Percentiles rank a stretch among this genome's conserved stretches.
These are phyloP conservation scores for Hyperopisus bebe DNA, from an alignment of 2,113 vertebrate genomes.

Conservation along the genomic window DNA sequence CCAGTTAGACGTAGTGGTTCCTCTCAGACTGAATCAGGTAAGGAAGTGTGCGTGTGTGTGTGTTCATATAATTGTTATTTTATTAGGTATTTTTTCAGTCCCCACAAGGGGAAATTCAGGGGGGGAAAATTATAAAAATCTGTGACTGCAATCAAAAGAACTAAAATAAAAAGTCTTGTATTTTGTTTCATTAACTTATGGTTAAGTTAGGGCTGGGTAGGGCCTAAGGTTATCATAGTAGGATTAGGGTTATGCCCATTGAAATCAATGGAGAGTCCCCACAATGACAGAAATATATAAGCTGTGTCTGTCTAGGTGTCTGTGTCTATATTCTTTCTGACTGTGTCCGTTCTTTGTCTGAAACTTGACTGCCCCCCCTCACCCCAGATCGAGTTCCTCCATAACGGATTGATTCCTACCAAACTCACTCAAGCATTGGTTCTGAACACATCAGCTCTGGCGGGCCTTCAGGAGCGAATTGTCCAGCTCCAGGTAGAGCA, in stretches of 20 bases:
- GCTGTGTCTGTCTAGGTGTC: background rate
- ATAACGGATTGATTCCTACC: constrained; percentile 52
- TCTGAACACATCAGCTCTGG: constrained; percentile 62
- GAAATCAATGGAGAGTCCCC: background rate
- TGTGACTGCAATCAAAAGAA: background rate
- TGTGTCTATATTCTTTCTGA: background rate
- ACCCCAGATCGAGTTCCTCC: constrained; percentile 69
- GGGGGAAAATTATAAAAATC: background rate
- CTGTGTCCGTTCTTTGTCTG: background rate
- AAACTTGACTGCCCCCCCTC: constrained; percentile 25
- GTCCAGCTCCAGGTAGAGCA: constrained; percentile 69
- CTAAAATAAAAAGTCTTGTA: background rate
- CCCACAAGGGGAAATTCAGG: background rate
- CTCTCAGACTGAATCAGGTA: constrained; percentile 87
- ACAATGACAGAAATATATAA: background rate
- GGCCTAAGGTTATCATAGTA: background rate
- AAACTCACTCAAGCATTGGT: constrained; percentile 70
- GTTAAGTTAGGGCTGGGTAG: background rate
- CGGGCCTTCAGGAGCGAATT: constrained; percentile 63
- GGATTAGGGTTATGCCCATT: background rate
- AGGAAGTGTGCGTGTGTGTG: constrained; percentile 16
- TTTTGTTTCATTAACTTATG: background rate
- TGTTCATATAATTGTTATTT: background rate
- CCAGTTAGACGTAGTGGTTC: constrained; percentile 74
- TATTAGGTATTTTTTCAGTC: background rate